phyloP scores from a whole-genome alignment of 2,888 invertebrate species.

The Andrena fulva region DNA sequence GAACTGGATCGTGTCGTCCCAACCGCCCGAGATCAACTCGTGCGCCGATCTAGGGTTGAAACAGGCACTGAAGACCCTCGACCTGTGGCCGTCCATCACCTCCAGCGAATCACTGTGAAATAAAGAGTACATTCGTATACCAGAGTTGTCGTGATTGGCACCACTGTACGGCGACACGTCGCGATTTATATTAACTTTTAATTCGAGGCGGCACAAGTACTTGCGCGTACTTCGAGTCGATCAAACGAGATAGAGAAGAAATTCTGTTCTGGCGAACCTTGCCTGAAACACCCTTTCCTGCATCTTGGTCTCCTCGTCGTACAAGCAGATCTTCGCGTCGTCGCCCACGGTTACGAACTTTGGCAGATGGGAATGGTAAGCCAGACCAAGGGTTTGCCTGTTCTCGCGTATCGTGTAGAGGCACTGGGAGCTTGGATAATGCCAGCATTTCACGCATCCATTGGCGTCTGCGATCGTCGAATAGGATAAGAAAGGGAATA shows the following conservation, averaged over 20 bases:
- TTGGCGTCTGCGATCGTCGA: constrained; percentile 86
- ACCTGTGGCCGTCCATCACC: constrained; percentile 87
- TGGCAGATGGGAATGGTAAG: constrained; percentile 87
- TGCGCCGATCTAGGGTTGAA: constrained; percentile 89
- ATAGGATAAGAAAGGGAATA: background rate
- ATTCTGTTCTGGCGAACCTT: constrained; percentile 84
- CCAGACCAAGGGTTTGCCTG: constrained; percentile 88
- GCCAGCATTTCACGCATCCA: constrained; percentile 90
- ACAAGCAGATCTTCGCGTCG: constrained; percentile 88
- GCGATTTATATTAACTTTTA: background rate
- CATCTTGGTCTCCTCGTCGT: constrained; percentile 89
- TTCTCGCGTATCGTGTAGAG: constrained; percentile 89
- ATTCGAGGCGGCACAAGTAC: background rate
- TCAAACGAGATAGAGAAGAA: background rate
- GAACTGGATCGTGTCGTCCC: constrained; percentile 89
- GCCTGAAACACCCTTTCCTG: constrained; percentile 88
- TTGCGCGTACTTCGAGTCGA: background rate
- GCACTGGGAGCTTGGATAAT: constrained; percentile 88
- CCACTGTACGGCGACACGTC: background rate
- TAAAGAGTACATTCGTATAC: background rate
- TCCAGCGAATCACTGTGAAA: constrained; percentile 85
- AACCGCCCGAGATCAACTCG: constrained; percentile 89
- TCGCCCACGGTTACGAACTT: constrained; percentile 88
- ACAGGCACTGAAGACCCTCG: constrained; percentile 88
- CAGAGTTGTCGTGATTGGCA: background rate